A percentile compares a stretch with the other conserved stretches of the same genome.
phyloP scores from a whole-genome alignment of 2,888 invertebrate genomes.

The Chloroclysta siterata region DNA sequence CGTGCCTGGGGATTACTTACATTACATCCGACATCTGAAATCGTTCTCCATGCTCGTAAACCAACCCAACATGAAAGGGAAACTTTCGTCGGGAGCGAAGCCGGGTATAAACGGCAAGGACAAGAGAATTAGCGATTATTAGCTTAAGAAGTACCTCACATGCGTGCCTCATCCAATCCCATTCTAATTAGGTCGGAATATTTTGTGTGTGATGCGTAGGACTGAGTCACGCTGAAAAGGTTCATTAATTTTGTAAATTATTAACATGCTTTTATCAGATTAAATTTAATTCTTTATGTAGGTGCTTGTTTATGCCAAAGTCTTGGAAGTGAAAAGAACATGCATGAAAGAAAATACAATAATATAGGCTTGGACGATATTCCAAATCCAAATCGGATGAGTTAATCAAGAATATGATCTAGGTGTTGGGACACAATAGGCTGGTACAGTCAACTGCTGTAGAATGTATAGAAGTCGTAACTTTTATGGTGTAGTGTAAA shows the following conservation, averaged over 20 bases:
- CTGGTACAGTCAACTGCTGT: no score
- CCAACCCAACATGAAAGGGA: constrained; percentile 30
- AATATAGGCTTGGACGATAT: no score
- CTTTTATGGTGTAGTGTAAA: no score
- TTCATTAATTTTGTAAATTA: constrained; percentile 2
- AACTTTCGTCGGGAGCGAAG: constrained; percentile 23
- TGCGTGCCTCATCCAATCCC: constrained; percentile 25
- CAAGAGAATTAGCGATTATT: constrained; percentile 32
- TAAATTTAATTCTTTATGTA: not conserved
- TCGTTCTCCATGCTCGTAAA: constrained; percentile 29
- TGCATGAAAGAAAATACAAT: no score
- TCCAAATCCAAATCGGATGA: no score
- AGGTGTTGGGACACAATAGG: no score
- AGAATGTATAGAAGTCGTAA: no score
- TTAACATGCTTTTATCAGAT: not conserved
- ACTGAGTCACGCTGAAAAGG: constrained; percentile 15
- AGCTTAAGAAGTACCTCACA: constrained; percentile 24
- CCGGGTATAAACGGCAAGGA: constrained; percentile 18
- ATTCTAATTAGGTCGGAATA: constrained; percentile 37
- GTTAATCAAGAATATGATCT: no score
- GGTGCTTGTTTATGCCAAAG: not conserved
- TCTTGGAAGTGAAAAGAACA: no score
- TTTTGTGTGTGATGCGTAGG: constrained; percentile 25
- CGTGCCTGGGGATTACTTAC: constrained; percentile 2
- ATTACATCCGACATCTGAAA: constrained; percentile 29